Percentiles rank a stretch among this genome's conserved stretches.
Evolutionary conservation across 2,888 invertebrate species (phyloP).

Genomic region (Phanerotoma sp.): DNA sequence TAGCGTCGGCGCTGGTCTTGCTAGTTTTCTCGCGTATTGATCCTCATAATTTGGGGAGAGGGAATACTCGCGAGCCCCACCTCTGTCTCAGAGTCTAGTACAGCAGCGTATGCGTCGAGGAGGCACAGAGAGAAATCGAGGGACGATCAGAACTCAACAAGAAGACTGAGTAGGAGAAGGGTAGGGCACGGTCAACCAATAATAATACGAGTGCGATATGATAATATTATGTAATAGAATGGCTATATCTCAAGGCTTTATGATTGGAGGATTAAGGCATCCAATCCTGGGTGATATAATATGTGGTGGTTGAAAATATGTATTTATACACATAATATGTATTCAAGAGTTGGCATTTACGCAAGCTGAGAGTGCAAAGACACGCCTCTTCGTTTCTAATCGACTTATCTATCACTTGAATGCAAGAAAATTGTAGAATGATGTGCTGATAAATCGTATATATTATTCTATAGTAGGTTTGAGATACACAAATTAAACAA

Average conservation of each 20-base stretch:
- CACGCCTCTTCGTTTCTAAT: background rate
- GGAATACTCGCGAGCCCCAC: slow-evolving; percentile 29
- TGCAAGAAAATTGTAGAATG: too few relatives aligned
- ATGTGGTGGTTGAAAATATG: slow-evolving; percentile 1
- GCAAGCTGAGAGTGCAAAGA: too few relatives aligned
- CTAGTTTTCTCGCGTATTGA: slow-evolving; percentile 56
- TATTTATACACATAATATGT: slow-evolving; percentile 20
- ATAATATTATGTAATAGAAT: slow-evolving; percentile 57
- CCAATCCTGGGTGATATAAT: slow-evolving; percentile 41
- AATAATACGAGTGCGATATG: slow-evolving; percentile 55
- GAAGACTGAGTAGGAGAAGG: slow-evolving; percentile 28
- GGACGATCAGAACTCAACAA: background rate
- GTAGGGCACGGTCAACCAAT: slow-evolving; percentile 53
- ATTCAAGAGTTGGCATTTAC: background rate
- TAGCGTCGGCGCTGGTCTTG: slow-evolving; percentile 54
- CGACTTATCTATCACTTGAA: background rate
- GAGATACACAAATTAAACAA: too few relatives aligned
- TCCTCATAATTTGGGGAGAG: slow-evolving; percentile 55
- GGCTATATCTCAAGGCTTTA: slow-evolving; percentile 46
- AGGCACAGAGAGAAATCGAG: slow-evolving; percentile 11
- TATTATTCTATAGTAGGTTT: too few relatives aligned
- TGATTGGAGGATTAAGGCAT: slow-evolving; percentile 49
- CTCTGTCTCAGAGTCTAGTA: slow-evolving; percentile 1
- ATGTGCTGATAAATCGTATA: too few relatives aligned
- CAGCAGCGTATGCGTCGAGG: slow-evolving; percentile 45